These are phyloP conservation scores for Mustelus asterias DNA, from an alignment of 2,113 vertebrate genomes.

Conservation along the genomic window DNA sequence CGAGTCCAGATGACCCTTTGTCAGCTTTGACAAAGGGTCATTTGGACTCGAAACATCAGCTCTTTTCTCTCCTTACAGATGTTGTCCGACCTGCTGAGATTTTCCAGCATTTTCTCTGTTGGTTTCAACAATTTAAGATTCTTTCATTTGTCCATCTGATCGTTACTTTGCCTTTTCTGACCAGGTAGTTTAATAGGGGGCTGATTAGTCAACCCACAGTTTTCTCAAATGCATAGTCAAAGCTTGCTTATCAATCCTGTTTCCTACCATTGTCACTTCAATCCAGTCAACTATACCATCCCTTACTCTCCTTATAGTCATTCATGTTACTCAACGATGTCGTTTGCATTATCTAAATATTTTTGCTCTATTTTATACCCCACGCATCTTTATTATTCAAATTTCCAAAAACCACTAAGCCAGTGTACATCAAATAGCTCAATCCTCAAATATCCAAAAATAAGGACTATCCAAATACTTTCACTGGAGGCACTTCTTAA, in stretches of 20 bases:
- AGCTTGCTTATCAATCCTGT: background rate
- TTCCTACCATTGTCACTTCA: background rate
- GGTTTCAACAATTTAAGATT: no score
- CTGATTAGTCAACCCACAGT: background rate
- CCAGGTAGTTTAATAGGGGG: background rate
- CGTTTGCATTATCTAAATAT: background rate
- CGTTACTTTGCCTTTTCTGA: background rate
- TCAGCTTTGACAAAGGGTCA: no score
- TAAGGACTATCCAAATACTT: background rate
- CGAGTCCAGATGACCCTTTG: no score
- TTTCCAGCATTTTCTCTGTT: no score
- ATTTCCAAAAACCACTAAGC: background rate
- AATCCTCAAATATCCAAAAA: background rate
- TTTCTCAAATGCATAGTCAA: background rate
- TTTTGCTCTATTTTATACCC: background rate
- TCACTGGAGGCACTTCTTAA: background rate
- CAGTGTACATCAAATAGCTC: background rate
- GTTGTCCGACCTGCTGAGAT: no score
- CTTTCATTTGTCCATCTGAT: no score
- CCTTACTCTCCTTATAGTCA: background rate
- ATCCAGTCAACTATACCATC: background rate
- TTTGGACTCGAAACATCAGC: no score
- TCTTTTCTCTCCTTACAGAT: no score
- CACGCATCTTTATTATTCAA: background rate
- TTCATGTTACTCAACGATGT: background rate